Base-by-base conservation (phyloP, 2,113 vertebrate species). In the Micronycteris hirsuta region DNA sequence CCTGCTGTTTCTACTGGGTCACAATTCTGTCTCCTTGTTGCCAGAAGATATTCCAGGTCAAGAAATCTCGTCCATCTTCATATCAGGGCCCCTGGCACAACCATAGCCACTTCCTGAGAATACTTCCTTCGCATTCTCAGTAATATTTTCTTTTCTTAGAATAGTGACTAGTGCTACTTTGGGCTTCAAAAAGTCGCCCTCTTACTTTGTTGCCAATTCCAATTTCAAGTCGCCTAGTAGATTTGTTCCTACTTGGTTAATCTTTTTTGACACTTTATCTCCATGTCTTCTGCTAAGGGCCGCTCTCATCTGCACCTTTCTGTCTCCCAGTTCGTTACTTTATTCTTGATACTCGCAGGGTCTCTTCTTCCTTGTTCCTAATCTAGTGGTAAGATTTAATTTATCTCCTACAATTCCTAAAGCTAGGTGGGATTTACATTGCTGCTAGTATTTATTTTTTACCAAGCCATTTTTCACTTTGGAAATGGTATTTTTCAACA, bases 401-500 rank as follows among this genome's bases (percentile, higher is more conserved):
- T 84, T 81, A 63, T 78, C 65, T 94, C 17, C 33, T 74, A 38
- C 6, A 68, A 56, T 33, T 68, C 28, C 26, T 90, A 86, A 93
- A 82, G 73, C 19, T 68, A 78, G 24, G 31, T 91, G 52, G 17
- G 54, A 47, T 91, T 77, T 73, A 61, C 13, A 38, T 76, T 90
- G 38, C 80, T 83, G 22, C 47, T 76, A 47, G 36, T 47, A 58
- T 68, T 86, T 97, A 41, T 92, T 73, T 26, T 86, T 83, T 89
- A 49, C 43, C 11, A 76, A 93, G 54, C 3, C 36, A 22, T 95
- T 89, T 94, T 91, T 24, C 33, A 78, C 92, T 95, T 92, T 78
- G 22, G 43, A 91, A 95, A 93, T 88, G 41, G 10, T 19, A 93
- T 61, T 95, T 96, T 89, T 74, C 45, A 83, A 89, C 38, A 45